These are phyloP conservation scores for Gallinago media DNA, from an alignment of 2,113 vertebrate genomes.

Conservation along the genomic window DNA sequence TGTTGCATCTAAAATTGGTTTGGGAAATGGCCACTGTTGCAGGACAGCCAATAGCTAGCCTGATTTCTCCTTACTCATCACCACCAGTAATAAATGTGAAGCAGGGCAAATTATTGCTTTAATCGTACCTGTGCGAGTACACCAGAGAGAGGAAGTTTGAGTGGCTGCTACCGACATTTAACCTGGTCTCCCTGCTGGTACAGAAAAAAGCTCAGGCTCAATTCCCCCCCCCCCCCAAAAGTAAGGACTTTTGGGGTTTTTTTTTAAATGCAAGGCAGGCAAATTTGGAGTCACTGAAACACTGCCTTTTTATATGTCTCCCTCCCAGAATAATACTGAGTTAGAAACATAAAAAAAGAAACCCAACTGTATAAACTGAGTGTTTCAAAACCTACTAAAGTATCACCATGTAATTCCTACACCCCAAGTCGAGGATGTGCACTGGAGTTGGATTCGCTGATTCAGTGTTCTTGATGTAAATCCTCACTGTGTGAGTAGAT, in stretches of 20 bases:
- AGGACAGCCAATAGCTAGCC: background rate
- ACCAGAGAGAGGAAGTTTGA: background rate
- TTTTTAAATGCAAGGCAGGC: background rate
- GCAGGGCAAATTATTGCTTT: background rate
- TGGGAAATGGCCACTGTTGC: background rate
- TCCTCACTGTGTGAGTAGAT: background rate
- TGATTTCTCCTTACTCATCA: background rate
- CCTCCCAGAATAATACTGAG: background rate
- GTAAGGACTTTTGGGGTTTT: background rate
- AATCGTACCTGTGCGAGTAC: fast-evolving
- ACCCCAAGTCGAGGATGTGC: fast-evolving
- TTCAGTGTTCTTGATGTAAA: background rate
- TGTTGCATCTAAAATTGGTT: background rate
- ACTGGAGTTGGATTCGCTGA: background rate
- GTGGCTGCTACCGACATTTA: background rate
- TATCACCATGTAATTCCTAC: background rate
- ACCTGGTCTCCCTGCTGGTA: background rate
- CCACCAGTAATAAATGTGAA: background rate
- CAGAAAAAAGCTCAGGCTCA: background rate
- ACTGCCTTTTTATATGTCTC: background rate
- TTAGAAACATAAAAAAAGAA: background rate
- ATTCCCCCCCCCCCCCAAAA: background rate
- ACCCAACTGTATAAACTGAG: background rate
- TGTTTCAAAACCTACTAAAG: background rate
- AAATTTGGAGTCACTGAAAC: background rate